Evolutionary conservation across 2,888 invertebrate species (phyloP).

Genomic region (Hetaerina titia): DNA sequence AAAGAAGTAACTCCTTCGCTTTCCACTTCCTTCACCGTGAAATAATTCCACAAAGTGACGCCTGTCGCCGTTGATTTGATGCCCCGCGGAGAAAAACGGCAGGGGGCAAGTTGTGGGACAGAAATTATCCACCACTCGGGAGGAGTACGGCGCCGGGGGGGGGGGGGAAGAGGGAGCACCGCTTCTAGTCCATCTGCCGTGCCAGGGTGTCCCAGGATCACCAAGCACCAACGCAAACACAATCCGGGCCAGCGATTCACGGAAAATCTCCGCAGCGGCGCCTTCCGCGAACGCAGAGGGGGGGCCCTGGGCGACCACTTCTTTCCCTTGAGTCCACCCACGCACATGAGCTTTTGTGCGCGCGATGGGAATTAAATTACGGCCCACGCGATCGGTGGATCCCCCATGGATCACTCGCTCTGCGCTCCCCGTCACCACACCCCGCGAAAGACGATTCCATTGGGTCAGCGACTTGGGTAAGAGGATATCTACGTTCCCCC

Average conservation of each 20-base stretch:
- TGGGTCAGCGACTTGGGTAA: too few species aligned
- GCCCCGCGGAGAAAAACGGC: too few species aligned
- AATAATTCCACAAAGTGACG: too few species aligned
- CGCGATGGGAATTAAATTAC: background rate
- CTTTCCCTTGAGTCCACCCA: background rate
- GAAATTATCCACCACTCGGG: background rate
- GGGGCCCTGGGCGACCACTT: background rate
- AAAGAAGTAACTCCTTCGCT: too few species aligned
- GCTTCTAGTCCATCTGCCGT: background rate
- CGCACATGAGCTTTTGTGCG: background rate
- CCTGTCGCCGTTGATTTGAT: too few species aligned
- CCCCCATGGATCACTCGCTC: background rate
- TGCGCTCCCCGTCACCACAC: too few species aligned
- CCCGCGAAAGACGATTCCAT: too few species aligned
- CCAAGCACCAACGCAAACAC: background rate
- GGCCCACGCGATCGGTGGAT: background rate
- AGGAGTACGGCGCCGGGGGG: background rate
- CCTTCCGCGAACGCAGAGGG: background rate
- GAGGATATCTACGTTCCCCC: too few species aligned
- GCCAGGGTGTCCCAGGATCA: background rate
- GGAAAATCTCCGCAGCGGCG: background rate
- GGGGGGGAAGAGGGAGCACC: background rate
- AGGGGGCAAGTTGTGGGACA: too few species aligned
- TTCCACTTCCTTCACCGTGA: too few species aligned
- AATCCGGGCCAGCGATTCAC: background rate